phyloP scores from a whole-genome alignment of 2,113 vertebrate species.

The Hucho hucho region DNA sequence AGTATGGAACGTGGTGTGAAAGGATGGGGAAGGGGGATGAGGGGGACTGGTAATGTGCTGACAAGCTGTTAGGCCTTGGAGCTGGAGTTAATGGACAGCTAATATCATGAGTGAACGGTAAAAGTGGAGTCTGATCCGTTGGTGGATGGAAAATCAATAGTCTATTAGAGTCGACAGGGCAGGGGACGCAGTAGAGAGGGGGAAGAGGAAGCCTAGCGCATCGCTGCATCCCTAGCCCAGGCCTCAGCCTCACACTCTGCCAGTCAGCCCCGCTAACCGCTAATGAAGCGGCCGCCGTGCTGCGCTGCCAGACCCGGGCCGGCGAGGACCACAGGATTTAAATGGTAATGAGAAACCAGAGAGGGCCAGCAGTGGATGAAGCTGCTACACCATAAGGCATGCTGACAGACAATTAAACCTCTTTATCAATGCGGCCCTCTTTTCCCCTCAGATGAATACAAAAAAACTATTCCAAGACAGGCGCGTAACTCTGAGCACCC shows the following conservation, averaged over 20 bases:
- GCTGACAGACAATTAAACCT: slow-evolving; percentile 81
- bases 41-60: slow-evolving; percentile 43
- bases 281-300: slow-evolving; percentile 72
- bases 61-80: slow-evolving; percentile 71
- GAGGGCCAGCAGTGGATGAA: slow-evolving; percentile 70
- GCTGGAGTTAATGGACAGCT: slow-evolving; percentile 87
- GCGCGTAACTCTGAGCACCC: neutral
- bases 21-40: neutral
- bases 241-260: neutral
- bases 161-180: slow-evolving; percentile 87
- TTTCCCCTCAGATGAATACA: slow-evolving; percentile 55
- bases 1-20: neutral
- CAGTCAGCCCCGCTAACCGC: slow-evolving; percentile 30
- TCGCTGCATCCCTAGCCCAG: neutral
- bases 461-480: neutral
- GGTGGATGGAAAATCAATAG: slow-evolving; percentile 94
- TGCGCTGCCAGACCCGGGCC: slow-evolving; percentile 61
- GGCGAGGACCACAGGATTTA: slow-evolving; percentile 68
- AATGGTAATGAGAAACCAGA: slow-evolving; percentile 74
- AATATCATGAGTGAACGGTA: slow-evolving; percentile 89
- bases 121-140: slow-evolving; percentile 81
- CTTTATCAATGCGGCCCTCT: slow-evolving; percentile 72
- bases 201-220: neutral
- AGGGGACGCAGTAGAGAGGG: neutral
- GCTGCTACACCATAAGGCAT: slow-evolving; percentile 72